phyloP scores from a whole-genome alignment of 2,113 vertebrate species.

The Burhinus bistriatus region DNA sequence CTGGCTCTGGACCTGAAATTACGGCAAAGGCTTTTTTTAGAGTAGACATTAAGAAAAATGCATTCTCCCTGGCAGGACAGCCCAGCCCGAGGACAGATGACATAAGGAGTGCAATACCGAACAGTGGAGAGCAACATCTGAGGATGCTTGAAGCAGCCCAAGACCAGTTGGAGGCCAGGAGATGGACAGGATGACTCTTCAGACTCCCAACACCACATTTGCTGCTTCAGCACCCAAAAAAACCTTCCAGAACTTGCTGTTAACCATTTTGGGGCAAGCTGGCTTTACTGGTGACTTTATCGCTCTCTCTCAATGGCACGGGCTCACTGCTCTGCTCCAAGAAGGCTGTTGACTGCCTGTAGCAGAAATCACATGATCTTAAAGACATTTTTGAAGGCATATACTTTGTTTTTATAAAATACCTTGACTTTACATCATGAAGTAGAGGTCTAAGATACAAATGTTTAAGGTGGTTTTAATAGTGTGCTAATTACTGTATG shows the following conservation, averaged over 20 bases:
- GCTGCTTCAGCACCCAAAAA: neutral
- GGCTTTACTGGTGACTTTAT: neutral
- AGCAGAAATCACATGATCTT: neutral
- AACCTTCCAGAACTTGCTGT: neutral
- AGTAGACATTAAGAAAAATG: neutral
- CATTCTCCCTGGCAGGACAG: neutral
- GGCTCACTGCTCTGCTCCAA: neutral
- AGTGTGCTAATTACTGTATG: neutral
- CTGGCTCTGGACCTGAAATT: neutral
- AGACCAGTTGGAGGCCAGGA: neutral
- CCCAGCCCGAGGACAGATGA: fast-evolving
- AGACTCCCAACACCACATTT: neutral
- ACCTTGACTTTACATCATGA: neutral
- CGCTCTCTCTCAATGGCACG: neutral
- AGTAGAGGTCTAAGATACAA: neutral
- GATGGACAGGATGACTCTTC: neutral
- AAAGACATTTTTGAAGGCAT: neutral
- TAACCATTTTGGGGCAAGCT: neutral
- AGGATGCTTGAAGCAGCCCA: neutral
- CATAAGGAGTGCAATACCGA: too few species aligned
- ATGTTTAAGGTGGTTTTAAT: neutral
- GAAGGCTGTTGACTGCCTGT: neutral
- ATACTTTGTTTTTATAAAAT: neutral
- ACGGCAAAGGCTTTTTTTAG: neutral
- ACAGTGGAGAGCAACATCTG: neutral